These are phyloP conservation scores for Pseudococcus jackbeardsleyi DNA, from an alignment of 2,888 invertebrate genomes.

Conservation along the genomic window DNA sequence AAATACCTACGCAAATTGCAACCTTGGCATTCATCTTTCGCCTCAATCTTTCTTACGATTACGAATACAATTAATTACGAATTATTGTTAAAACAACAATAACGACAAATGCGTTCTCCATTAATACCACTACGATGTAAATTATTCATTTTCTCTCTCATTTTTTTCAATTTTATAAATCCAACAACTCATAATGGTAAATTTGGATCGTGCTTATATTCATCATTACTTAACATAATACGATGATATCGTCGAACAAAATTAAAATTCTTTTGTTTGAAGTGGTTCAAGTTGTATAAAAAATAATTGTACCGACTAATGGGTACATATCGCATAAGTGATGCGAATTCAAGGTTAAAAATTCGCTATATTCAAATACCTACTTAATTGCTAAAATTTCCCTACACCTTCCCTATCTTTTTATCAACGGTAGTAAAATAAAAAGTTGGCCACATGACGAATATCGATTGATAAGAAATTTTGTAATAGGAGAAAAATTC, in stretches of 20 bases:
- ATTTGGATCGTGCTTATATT: not conserved
- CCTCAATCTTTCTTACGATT: not conserved
- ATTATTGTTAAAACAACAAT: constrained; percentile 32
- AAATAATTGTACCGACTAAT: constrained; percentile 40
- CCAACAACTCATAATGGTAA: not conserved
- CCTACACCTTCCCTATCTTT: not conserved
- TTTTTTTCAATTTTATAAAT: not conserved
- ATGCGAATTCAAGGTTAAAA: not conserved
- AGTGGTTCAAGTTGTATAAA: not conserved
- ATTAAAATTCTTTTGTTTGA: constrained; percentile 1
- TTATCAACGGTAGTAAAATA: not conserved
- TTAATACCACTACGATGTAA: not conserved
- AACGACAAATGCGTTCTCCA: not conserved
- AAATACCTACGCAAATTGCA: constrained; percentile 21
- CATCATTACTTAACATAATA: too few relatives aligned
- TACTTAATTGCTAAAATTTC: not conserved
- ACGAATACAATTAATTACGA: not conserved
- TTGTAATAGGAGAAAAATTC: constrained; percentile 30
- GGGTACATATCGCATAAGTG: not conserved
- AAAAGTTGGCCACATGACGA: constrained; percentile 1
- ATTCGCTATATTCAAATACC: not conserved
- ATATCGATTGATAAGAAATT: not conserved
- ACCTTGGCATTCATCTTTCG: constrained; percentile 33
- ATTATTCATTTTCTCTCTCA: not conserved
- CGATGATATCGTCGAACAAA: not conserved